phyloP scores from a whole-genome alignment of 1,140 invertebrate species.

The Macrobrachium rosenbergii region DNA sequence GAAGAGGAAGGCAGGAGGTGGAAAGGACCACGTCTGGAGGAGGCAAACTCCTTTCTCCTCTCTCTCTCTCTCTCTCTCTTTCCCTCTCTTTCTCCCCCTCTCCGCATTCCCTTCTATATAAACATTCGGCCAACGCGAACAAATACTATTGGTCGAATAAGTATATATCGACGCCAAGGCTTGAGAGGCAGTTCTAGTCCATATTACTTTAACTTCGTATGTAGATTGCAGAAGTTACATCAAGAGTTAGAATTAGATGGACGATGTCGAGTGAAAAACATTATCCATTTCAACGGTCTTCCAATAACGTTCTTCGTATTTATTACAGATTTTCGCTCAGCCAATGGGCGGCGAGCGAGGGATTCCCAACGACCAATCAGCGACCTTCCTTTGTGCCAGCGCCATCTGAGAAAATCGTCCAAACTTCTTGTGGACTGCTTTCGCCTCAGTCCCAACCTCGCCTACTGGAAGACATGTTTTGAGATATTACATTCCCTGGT shows the following conservation, averaged over 20 bases:
- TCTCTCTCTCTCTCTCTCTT: no score
- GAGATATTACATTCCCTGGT: conserved; percentile 61
- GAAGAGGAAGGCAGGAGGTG: no score
- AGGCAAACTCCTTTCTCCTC: no score
- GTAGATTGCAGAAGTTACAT: conserved; percentile 64
- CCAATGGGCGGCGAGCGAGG: conserved; percentile 60
- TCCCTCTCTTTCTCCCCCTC: no score
- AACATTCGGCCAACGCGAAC: conserved; percentile 6
- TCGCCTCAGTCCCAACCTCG: conserved; percentile 46
- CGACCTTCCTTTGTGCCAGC: conserved; percentile 60
- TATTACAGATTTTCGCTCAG: conserved; percentile 65
- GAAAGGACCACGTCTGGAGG: no score
- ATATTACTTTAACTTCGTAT: conserved; percentile 65
- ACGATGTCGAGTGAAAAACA: conserved; percentile 64
- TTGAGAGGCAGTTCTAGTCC: conserved; percentile 59
- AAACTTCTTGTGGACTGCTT: conserved; percentile 65
- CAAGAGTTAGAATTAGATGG: conserved; percentile 65
- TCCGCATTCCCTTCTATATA: no score
- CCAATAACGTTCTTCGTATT: conserved; percentile 66
- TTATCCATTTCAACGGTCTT: conserved; percentile 65
- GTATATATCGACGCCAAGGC: conserved; percentile 49
- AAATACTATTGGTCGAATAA: conserved; percentile 42
- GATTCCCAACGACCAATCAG: conserved; percentile 63
- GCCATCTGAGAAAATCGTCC: conserved; percentile 65
- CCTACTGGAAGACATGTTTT: conserved; percentile 49